Base-by-base conservation (phyloP, 2,113 vertebrate species). In the Menidia beryllina region DNA sequence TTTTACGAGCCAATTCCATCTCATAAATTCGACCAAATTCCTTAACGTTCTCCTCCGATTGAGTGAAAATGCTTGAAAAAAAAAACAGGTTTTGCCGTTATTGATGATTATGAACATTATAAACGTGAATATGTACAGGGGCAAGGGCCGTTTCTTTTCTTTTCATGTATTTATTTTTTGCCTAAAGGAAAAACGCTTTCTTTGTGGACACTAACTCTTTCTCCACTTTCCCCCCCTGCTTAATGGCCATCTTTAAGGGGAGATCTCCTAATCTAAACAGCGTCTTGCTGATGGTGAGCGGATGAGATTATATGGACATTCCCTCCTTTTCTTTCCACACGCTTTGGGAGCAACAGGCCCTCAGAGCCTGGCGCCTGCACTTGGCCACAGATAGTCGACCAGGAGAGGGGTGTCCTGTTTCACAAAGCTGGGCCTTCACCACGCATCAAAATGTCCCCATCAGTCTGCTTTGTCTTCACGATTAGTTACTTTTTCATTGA, bases 351-450 rank as follows among this genome's bases (percentile, higher is more conserved):
- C 80, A 79, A 82, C 75, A 81, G 88, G 88, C 87, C 89, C 84
- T 91, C 89, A 88, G 83, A 92, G 69, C 54, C 63, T 94, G 94
- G 93, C 94, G 93, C 92, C 93, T 91, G 84, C 83, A 89, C 85
- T 85, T 86, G 89, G 83, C 75, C 86, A 86, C 64, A 86, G 88
- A 91, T 74, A 88, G 86, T 67, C 69, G 77, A 83, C 47, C 45
- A 70, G 54, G 51, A 76, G 24, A 77, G 74, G 58, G 86, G 87
- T 91, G 90, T 93, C 84, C 68, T 55, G 52, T 89, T 91, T 85
- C 91, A 85, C 39, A 52, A 3, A 3, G 34, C 56, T 43, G 21
- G 38, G 65, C 62, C 67, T 78, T 57, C 71, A 70, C 30, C 63
- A 49, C 65, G 20, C 64, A 69, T 72, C 6, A 45, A 19, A 1